Conservation (phyloP, 2,888 invertebrate genomes). For the Cordylochernes scorpioides region DNA sequence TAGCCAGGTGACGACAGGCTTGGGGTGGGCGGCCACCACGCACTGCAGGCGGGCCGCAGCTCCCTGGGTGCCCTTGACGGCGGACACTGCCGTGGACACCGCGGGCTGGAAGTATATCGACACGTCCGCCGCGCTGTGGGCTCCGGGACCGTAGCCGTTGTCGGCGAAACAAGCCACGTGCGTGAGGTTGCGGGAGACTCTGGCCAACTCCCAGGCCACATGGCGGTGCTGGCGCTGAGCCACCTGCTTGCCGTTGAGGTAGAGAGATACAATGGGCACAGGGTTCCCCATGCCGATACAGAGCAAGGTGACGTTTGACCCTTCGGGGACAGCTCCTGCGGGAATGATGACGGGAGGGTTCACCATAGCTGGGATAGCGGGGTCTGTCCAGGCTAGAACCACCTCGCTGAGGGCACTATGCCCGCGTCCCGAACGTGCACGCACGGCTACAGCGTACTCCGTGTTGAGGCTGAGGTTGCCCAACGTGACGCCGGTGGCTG, state of each 20-base stretch:
- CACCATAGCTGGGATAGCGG: conserved; percentile 57
- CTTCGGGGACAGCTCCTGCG: conserved; percentile 50
- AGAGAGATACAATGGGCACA: conserved; percentile 52
- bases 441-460: conserved; percentile 50
- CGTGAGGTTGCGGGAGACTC: conserved; percentile 41
- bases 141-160: conserved; percentile 59
- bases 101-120: conserved; percentile 46
- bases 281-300: conserved; percentile 63
- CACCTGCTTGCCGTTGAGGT: conserved; percentile 48
- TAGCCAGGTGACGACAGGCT: conserved; percentile 55
- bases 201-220: conserved; percentile 37
- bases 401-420: conserved; percentile 52
- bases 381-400: conserved; percentile 57
- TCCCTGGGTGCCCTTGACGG: conserved; percentile 39
- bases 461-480: conserved; percentile 47
- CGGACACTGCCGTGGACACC: conserved; percentile 46
- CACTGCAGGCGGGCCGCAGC: conserved; percentile 50
- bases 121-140: conserved; percentile 52
- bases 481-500: conserved; percentile 40
- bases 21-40: conserved; percentile 45
- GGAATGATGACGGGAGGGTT: conserved; percentile 48
- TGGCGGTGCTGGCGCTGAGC: conserved; percentile 51
- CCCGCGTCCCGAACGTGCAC: conserved; percentile 33
- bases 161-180: conserved; percentile 60
- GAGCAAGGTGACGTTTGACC: conserved; percentile 55